Percentiles rank a stretch among this genome's conserved stretches.
phyloP scores from a whole-genome alignment of 2,888 invertebrate species.

The Aporophyla lueneburgensis region DNA sequence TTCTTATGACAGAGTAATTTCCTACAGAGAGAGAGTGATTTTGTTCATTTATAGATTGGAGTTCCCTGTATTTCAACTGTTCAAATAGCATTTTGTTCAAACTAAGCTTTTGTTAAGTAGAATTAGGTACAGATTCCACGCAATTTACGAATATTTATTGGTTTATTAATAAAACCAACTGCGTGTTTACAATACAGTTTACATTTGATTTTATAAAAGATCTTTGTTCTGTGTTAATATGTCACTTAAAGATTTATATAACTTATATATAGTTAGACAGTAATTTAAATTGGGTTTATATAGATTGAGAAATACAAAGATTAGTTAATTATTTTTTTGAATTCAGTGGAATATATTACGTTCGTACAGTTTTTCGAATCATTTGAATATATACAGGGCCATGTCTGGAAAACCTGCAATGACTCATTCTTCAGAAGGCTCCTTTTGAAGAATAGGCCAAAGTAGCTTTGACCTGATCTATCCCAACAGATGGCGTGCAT shows the following conservation, averaged over 20 bases:
- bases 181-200: not conserved
- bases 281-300: not conserved
- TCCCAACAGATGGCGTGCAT: too few species aligned
- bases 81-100: not conserved
- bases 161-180: not conserved
- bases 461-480: too few species aligned
- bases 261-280: not conserved
- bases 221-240: not conserved
- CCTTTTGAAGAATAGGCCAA: too few species aligned
- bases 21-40: conserved; percentile 1
- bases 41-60: conserved; percentile 6
- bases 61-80: not conserved
- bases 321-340: not conserved
- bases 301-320: not conserved
- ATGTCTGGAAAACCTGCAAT: too few species aligned
- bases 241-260: not conserved
- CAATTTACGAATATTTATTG: not conserved
- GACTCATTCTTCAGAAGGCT: too few species aligned
- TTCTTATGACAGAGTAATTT: conserved; percentile 31
- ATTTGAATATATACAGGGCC: too few species aligned
- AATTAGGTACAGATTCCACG: not conserved
- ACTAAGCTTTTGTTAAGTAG: not conserved
- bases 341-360: not conserved
- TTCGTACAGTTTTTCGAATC: too few species aligned
- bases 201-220: not conserved